Percentiles rank a stretch among this genome's conserved stretches.
Conservation (phyloP, 2,888 invertebrate species). For the Hybos culiciformis region DNA sequence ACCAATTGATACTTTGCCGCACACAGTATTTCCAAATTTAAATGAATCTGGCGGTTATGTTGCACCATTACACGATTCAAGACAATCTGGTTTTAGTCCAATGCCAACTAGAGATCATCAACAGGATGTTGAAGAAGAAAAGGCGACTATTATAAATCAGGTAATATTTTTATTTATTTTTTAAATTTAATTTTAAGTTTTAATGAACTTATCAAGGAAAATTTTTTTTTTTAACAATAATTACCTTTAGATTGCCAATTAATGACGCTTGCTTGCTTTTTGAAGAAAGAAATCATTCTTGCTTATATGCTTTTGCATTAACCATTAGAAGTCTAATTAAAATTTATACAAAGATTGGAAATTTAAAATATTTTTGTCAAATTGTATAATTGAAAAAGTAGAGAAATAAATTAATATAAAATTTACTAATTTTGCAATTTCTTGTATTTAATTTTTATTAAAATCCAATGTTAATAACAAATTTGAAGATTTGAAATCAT, state of each 20-base stretch:
- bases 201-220: not conserved
- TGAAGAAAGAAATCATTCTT: too few relatives aligned
- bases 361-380: not conserved
- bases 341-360: not conserved
- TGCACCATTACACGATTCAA: slow-evolving; percentile 20
- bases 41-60: slow-evolving; percentile 35
- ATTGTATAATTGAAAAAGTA: too few relatives aligned
- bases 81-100: slow-evolving; percentile 27
- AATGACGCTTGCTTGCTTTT: too few relatives aligned
- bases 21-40: slow-evolving; percentile 40
- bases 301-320: too few relatives aligned
- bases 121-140: slow-evolving; percentile 34
- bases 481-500: too few relatives aligned
- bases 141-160: slow-evolving; percentile 33
- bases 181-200: not conserved
- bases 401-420: too few relatives aligned
- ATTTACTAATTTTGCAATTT: too few relatives aligned
- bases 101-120: slow-evolving; percentile 36
- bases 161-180: slow-evolving; percentile 19
- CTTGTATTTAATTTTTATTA: too few relatives aligned
- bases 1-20: slow-evolving; percentile 36
- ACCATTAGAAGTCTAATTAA: not conserved
- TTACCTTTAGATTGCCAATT: too few relatives aligned
- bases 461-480: too few relatives aligned
- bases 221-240: not conserved